These are phyloP conservation scores for Idaea dimidiata DNA, from an alignment of 2,888 invertebrate genomes.

Conservation along the genomic window DNA sequence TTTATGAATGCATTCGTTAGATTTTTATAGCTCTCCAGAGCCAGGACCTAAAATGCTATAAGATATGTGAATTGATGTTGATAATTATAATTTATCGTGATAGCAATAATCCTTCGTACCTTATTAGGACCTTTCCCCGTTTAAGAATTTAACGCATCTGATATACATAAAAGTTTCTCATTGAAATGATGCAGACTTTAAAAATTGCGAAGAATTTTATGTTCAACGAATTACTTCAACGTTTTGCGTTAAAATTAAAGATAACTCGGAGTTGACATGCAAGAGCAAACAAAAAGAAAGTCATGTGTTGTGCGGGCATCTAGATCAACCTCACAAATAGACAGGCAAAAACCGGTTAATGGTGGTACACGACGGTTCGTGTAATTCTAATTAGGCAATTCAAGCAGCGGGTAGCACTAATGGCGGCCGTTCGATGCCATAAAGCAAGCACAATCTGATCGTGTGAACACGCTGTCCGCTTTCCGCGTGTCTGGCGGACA, in stretches of 20 bases:
- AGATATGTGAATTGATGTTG: conserved; percentile 37
- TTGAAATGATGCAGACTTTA: conserved; percentile 12
- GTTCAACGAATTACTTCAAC: conserved; percentile 9
- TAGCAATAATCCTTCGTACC: conserved; percentile 24
- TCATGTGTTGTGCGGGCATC: conserved; percentile 26
- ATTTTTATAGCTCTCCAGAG: conserved; percentile 56
- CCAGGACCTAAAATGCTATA: conserved; percentile 32
- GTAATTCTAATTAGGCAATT: conserved; percentile 79
- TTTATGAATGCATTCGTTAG: conserved; percentile 62
- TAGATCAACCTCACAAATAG: conserved; percentile 46
- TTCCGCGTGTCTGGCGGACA: conserved; percentile 61
- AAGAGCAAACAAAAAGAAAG: conserved; percentile 5
- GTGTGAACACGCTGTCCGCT: conserved; percentile 73
- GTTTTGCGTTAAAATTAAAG: conserved; percentile 11
- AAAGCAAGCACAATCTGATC: conserved; percentile 74
- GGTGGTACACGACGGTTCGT: conserved; percentile 40
- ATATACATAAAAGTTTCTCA: conserved; percentile 11
- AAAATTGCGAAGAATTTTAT: conserved; percentile 9
- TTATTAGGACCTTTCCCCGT: conserved; percentile 23
- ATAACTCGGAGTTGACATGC: conserved; percentile 16
- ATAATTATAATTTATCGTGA: conserved; percentile 46
- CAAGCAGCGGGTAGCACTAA: conserved; percentile 65
- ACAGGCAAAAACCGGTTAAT: conserved; percentile 51
- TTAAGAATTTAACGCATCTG: conserved; percentile 21
- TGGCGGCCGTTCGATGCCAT: conserved; percentile 65